Base-by-base conservation (phyloP, 2,113 vertebrate species). In the Oxyruncus cristatus region DNA sequence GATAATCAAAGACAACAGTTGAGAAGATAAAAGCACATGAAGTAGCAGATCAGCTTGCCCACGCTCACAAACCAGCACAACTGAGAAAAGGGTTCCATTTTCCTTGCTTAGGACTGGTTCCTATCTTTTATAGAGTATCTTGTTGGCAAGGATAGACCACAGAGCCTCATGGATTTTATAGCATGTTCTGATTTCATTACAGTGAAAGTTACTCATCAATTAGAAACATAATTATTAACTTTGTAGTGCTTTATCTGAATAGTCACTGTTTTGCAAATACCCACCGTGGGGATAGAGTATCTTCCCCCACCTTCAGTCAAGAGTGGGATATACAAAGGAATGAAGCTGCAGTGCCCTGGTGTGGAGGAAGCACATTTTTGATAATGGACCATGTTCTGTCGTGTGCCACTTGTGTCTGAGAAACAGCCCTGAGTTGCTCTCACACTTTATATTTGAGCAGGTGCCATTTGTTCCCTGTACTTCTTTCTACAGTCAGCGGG, bases 101-200 rank as follows among this genome's bases (percentile, higher is more conserved):
- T 22, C 30, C 50, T 52, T 47, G 27, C 42, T 62, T 32, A 67
- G 47, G 50, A 50, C 12, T 1, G 2, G 15, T 62, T 74, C 35
- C 24, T 41, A 1, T 53, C 27, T 56, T 83, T 72, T 52, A 4
- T 9, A 47, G n/a, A 74, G 41, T 8, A 53, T 44, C 7, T 9
- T 8, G 8, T 33, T 55, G 68, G 53, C 70, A 85, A 35, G 19
- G n/a, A 37, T 44, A 44, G 15, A 58, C 30, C 33, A 46, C 44
- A 35, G 24, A 37, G 50, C 50, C 61, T 87, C 46, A 20, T 4
- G 50, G 93, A 95, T 95, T 94, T 97, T 95, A 89, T 41, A 82
- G 86, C 92, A 93, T 30, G 93, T 96, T 97, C 96, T 95, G 93
- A 94, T 92, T 90, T 96, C 92, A 88, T 96, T 77, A 88, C 94